These are phyloP conservation scores for Ambastaia sidthimunki DNA, from an alignment of 2,797 vertebrate species.

Conservation along the genomic window DNA sequence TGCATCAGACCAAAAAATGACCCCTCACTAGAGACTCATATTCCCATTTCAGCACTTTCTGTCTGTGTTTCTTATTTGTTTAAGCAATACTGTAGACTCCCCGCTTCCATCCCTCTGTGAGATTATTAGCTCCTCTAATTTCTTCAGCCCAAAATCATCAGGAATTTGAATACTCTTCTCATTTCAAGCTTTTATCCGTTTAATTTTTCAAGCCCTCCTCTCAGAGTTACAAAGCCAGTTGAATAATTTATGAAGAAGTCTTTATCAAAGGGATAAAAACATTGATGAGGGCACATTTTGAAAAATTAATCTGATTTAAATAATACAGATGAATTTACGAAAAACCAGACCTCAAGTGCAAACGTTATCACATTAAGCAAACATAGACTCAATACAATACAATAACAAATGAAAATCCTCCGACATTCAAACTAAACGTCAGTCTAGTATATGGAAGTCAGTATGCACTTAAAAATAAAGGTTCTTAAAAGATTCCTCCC, in stretches of 20 bases:
- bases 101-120: constrained; percentile 11
- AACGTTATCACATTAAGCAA: constrained; percentile 5
- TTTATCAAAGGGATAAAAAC: constrained; percentile 43
- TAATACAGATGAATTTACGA: constrained; percentile 49
- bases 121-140: constrained; percentile 2
- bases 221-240: constrained; percentile 50
- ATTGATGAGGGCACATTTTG: constrained; percentile 50
- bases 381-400: constrained; percentile 3
- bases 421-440: neutral
- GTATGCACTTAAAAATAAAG: too few relatives aligned
- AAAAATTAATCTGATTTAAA: constrained; percentile 59
- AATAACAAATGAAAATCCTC: neutral
- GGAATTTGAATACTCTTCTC: constrained; percentile 46
- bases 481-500: too few relatives aligned
- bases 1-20: constrained; percentile 17
- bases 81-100: neutral
- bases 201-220: constrained; percentile 58
- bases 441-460: neutral
- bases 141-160: constrained; percentile 4
- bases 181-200: constrained; percentile 62
- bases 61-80: constrained; percentile 17
- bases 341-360: constrained; percentile 28
- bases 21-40: constrained; percentile 57
- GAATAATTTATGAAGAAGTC: constrained; percentile 59
- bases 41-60: constrained; percentile 7